A percentile compares a stretch with the other conserved stretches of the same genome.
These are phyloP conservation scores for Stichopus horrens DNA, from an alignment of 53 echinoderm and acorn worm genomes.

Conservation along the genomic window DNA sequence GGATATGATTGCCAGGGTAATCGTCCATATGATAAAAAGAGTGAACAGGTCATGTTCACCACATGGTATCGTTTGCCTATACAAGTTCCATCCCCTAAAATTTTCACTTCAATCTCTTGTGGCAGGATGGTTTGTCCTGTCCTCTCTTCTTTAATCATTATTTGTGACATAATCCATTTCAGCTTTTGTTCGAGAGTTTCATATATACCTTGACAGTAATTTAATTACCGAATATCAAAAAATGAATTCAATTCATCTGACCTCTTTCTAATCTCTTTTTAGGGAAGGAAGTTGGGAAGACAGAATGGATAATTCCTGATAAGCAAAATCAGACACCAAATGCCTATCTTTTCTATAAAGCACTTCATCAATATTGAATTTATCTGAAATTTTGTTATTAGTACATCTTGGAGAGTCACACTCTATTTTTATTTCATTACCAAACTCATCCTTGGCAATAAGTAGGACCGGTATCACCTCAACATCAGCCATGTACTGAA, in stretches of 20 bases:
- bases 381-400: not conserved
- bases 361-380: constrained; percentile 13
- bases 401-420: not conserved
- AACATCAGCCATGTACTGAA: not conserved
- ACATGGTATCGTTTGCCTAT: constrained; percentile 53
- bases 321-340: constrained; percentile 22
- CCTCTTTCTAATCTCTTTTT: not conserved
- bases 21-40: constrained; percentile 16
- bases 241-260: not conserved
- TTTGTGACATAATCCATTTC: not conserved
- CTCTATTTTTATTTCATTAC: constrained; percentile 2
- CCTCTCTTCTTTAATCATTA: not conserved
- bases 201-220: constrained; percentile 45
- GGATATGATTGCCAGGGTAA: too few species aligned
- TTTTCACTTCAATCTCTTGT: constrained; percentile 19
- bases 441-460: constrained; percentile 18
- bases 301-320: not conserved
- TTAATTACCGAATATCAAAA: constrained; percentile 8
- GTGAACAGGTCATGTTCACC: constrained; percentile 45
- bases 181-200: constrained; percentile 38
- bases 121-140: constrained; percentile 10
- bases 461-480: constrained; percentile 12
- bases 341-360: constrained; percentile 25
- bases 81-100: constrained; percentile 51
- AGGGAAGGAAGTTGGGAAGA: constrained; percentile 8